Evolutionary conservation across 2,113 vertebrate genomes (phyloP), one percentile per base, ranked within the genome.

Genomic region (Synchiropus splendidus): DNA sequence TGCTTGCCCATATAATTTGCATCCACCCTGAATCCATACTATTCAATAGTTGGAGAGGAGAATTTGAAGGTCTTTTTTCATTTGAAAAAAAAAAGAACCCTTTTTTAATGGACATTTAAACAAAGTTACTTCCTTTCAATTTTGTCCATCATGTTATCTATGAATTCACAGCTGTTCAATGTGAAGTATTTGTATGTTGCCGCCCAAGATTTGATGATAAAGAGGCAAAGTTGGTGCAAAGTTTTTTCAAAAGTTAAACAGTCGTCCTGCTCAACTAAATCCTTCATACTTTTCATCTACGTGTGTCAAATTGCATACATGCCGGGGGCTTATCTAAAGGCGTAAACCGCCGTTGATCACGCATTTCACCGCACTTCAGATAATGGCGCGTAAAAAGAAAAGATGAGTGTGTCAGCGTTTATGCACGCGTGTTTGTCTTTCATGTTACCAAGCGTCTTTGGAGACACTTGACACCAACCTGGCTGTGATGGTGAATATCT

Each of bases 321-420:
- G 61, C 36, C 4, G 38, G 43, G 1, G 51, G 56, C 61, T 61
- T 54, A 42, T 52, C 58, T 71, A 73, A 67, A 79, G 62, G 78
- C 78, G 71, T 75, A 69, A 83, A 78, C 59, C 67, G 70, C 42
- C 12, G 39, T 46, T 54, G 51, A 50, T 52, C 80, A 80, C 78
- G 72, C 61, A 74, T 77, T 75, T 65, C 39, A 54, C 56, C 11
- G 45, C 62, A 71, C 72, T 77, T 66, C 17, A 79, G 67, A 18
- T 58, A 42, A 74, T 60, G 50, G 51, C 30, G 15, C 3, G 52
- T 57, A 68, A 60, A 52, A 58, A 58, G 52, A 61, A 48, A 31
- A 57, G 72, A 72, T 65, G 62, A 75, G 77, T 55, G 72, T 74
- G 61, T 61, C 41, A 42, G 12, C 33, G 51, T 67, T 54, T 69